Percentiles rank a stretch among this genome's conserved stretches.
phyloP scores from a whole-genome alignment of 2,888 invertebrate species.

The Melieria omissa region DNA sequence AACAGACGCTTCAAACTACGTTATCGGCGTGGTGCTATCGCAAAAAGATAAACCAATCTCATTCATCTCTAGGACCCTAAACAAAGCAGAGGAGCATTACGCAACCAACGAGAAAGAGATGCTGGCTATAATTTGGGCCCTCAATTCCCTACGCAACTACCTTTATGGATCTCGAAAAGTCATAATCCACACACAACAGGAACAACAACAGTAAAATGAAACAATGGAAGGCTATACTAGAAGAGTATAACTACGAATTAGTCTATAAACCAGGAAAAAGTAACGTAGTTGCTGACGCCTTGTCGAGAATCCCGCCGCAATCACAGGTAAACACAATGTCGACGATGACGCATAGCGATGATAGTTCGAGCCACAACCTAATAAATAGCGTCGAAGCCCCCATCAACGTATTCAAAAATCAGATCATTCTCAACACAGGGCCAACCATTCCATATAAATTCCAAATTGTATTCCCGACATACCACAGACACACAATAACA shows the following conservation, averaged over 20 bases:
- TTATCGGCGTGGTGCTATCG: too few relatives aligned
- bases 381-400: slow-evolving; percentile 5
- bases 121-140: slow-evolving; percentile 1
- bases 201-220: too few relatives aligned
- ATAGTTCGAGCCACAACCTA: not conserved
- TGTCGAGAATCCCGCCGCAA: too few relatives aligned
- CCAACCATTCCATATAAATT: slow-evolving; percentile 9
- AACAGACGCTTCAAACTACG: not conserved
- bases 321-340: not conserved
- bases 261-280: too few relatives aligned
- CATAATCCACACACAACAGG: too few relatives aligned
- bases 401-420: slow-evolving; percentile 28
- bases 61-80: not conserved
- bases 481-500: too few relatives aligned
- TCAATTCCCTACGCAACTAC: slow-evolving; percentile 7
- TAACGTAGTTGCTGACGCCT: too few relatives aligned
- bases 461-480: too few relatives aligned
- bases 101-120: slow-evolving; percentile 9
- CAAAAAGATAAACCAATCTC: not conserved
- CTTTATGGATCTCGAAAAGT: slow-evolving; percentile 9
- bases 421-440: not conserved
- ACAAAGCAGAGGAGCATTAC: not conserved
- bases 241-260: too few relatives aligned
- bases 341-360: not conserved
- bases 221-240: too few relatives aligned